phyloP scores from a whole-genome alignment of 2,797 vertebrate species.

The Schizopygopsis pylzovi region DNA sequence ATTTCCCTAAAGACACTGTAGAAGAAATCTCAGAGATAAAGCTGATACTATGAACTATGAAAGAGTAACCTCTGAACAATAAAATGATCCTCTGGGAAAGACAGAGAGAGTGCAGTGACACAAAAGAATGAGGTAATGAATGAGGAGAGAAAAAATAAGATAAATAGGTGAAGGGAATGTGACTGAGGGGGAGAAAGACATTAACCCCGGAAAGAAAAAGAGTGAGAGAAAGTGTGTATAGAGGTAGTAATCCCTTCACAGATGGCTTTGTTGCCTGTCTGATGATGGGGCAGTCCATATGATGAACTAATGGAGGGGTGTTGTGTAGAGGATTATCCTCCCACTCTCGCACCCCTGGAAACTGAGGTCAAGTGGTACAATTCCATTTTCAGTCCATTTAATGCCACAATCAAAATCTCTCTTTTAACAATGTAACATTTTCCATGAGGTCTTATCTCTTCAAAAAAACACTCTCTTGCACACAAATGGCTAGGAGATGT shows the following conservation, averaged over 20 bases:
- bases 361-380: conserved; percentile 64
- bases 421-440: conserved; percentile 43
- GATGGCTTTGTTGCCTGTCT: conserved; percentile 61
- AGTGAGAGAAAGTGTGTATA: conserved; percentile 42
- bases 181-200: conserved; percentile 36
- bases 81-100: conserved; percentile 2
- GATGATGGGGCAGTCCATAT: conserved; percentile 59
- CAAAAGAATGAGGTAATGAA: conserved; percentile 48
- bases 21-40: conserved; percentile 9
- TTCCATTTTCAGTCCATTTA: conserved; percentile 55
- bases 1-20: neutral
- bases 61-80: conserved; percentile 24
- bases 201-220: conserved; percentile 48
- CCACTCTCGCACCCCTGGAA: conserved; percentile 54
- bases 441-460: conserved; percentile 36
- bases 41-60: neutral
- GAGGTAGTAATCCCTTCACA: conserved; percentile 58
- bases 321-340: conserved; percentile 59
- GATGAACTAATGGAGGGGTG: conserved; percentile 60
- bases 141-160: conserved; percentile 30
- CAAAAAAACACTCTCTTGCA: conserved; percentile 7
- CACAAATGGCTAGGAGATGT: conserved; percentile 22
- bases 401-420: conserved; percentile 54
- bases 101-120: neutral
- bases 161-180: conserved; percentile 52